These are phyloP conservation scores for Tangara arthus DNA, from an alignment of 2,797 vertebrate genomes.

Conservation along the genomic window DNA sequence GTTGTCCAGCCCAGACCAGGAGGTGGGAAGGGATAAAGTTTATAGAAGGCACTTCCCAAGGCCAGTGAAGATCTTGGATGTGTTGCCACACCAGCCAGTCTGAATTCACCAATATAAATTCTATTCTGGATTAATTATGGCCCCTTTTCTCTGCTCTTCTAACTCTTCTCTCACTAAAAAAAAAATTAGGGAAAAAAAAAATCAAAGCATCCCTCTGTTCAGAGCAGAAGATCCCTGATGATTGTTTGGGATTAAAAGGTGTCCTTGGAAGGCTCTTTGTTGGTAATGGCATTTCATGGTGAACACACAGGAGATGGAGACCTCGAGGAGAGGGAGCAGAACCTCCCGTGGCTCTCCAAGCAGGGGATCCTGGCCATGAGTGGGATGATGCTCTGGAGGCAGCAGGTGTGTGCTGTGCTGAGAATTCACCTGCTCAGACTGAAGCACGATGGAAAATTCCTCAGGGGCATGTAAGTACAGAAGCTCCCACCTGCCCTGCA, in stretches of 20 bases:
- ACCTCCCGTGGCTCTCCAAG: conserved; percentile 67
- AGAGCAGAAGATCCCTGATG: background rate
- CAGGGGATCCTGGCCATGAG: conserved; percentile 23
- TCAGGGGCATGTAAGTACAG: conserved; percentile 81
- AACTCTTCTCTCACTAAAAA: background rate
- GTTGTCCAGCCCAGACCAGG: background rate
- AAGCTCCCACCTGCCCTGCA: background rate
- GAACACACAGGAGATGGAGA: conserved; percentile 72
- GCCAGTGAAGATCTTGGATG: background rate
- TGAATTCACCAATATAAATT: background rate
- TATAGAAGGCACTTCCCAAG: background rate
- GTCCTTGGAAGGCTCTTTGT: background rate
- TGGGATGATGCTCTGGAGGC: conserved; percentile 83
- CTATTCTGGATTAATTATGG: background rate
- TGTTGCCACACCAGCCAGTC: background rate
- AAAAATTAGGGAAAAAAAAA: no score
- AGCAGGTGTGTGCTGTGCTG: conserved; percentile 84
- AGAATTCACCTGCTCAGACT: conserved; percentile 87
- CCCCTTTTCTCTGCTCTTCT: background rate
- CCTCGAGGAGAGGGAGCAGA: conserved; percentile 73
- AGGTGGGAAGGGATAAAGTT: background rate
- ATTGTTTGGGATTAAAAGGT: background rate
- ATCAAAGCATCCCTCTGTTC: rapidly evolving
- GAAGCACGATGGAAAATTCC: conserved; percentile 79
- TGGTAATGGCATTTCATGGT: conserved; percentile 77